Conservation (phyloP, 2,888 invertebrate species). For the Schizaphis graminum region DNA sequence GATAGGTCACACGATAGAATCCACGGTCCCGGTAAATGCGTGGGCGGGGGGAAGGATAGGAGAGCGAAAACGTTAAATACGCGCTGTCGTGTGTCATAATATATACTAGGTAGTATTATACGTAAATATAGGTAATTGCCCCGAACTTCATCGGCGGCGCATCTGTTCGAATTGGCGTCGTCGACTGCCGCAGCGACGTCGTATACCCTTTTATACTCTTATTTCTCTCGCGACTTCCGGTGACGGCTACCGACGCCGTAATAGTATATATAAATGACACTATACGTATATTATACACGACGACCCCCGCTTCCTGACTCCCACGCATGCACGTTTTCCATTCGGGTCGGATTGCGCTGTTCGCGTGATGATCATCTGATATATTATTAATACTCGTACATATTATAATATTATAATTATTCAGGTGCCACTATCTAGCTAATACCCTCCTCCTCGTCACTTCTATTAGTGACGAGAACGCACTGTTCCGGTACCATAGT, state of each 20-base stretch:
- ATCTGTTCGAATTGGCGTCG: slow-evolving; percentile 4
- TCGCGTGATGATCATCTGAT: neutral
- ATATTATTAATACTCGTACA: neutral
- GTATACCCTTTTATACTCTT: slow-evolving; percentile 47
- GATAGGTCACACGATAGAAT: neutral
- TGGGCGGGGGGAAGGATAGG: too few species aligned
- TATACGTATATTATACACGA: neutral
- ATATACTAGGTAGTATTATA: too few species aligned
- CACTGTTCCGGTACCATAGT: neutral
- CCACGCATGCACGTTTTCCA: slow-evolving; percentile 31
- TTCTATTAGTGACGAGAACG: neutral
- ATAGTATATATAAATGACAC: neutral
- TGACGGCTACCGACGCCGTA: neutral
- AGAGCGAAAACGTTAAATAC: neutral
- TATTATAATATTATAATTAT: neutral
- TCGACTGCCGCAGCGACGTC: neutral
- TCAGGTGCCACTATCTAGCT: neutral
- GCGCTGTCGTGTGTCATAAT: neutral
- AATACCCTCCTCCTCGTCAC: neutral
- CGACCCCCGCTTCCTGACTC: slow-evolving; percentile 34
- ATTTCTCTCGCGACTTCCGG: slow-evolving; percentile 52
- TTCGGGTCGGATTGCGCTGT: slow-evolving; percentile 21
- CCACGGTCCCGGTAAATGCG: neutral
- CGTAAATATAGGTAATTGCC: neutral
- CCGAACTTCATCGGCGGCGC: neutral